Evolutionary conservation across 2,888 invertebrate genomes (phyloP).

Genomic region (Nephrotoma flavescens): DNA sequence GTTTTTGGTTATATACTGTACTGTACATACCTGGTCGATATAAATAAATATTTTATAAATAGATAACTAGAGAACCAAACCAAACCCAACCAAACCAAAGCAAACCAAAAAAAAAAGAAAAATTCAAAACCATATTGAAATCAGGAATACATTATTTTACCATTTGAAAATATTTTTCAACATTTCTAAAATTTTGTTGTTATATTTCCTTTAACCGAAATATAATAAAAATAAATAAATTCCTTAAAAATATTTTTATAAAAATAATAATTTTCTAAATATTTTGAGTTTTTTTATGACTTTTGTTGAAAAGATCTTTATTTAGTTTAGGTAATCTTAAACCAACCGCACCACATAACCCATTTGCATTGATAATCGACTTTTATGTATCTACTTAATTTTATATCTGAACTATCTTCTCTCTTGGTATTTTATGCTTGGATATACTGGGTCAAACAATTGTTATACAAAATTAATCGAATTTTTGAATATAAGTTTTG

Average conservation of each 20-base stretch:
- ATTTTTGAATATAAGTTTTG: too few relatives aligned
- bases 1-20: neutral
- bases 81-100: neutral
- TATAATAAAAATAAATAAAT: neutral
- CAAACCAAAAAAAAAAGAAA: neutral
- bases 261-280: neutral
- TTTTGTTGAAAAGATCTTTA: neutral
- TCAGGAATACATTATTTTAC: neutral
- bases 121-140: neutral
- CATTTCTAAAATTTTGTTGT: neutral
- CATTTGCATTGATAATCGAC: neutral
- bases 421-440: neutral
- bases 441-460: neutral
- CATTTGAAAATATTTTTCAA: neutral
- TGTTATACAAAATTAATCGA: neutral
- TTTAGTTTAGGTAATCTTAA: neutral
- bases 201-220: neutral
- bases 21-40: neutral
- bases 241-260: neutral
- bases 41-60: neutral
- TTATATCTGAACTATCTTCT: neutral
- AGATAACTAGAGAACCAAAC: neutral
- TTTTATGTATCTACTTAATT: neutral
- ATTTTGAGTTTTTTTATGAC: neutral
- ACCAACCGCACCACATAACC: neutral